Conservation (phyloP, 1,140 invertebrate genomes). For the Pseudomyrmex pallidus region DNA sequence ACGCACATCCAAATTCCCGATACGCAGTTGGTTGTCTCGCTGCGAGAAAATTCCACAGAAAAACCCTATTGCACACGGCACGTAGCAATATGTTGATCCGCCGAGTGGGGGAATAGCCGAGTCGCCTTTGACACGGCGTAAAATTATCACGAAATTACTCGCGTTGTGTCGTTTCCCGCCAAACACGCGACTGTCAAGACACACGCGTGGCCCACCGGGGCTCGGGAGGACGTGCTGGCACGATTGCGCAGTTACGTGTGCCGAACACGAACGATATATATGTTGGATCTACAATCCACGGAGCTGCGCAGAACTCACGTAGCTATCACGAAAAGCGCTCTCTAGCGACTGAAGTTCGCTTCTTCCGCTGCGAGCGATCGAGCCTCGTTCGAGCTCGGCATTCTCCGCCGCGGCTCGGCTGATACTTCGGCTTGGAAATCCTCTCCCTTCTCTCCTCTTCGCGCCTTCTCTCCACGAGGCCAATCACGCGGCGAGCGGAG, state of each 20-base stretch:
- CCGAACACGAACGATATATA: slow-evolving; percentile 39
- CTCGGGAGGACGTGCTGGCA: slow-evolving; percentile 66
- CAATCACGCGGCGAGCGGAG: slow-evolving; percentile 47
- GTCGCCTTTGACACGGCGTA: slow-evolving; percentile 28
- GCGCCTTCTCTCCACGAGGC: slow-evolving; percentile 1
- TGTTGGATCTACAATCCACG: slow-evolving; percentile 37
- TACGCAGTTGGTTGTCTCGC: slow-evolving; percentile 12
- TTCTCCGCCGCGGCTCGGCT: slow-evolving; percentile 38
- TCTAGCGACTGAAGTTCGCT: slow-evolving; percentile 78
- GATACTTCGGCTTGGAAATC: slow-evolving; percentile 54
- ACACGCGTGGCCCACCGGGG: slow-evolving; percentile 67
- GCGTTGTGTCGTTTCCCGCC: slow-evolving; percentile 64
- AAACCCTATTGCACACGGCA: slow-evolving; percentile 76
- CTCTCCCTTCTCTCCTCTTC: slow-evolving; percentile 56
- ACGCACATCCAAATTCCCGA: slow-evolving; percentile 31
- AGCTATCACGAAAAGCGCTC: slow-evolving; percentile 77
- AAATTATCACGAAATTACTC: slow-evolving; percentile 34
- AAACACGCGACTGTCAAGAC: slow-evolving; percentile 72
- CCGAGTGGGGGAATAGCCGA: slow-evolving; percentile 49
- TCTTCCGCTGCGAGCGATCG: slow-evolving; percentile 62
- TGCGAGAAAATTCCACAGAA: slow-evolving; percentile 50
- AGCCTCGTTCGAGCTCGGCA: slow-evolving; percentile 57
- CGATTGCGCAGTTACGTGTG: slow-evolving; percentile 77
- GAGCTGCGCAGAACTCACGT: slow-evolving; percentile 72
- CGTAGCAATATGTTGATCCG: slow-evolving; percentile 70